A percentile compares a stretch with the other conserved stretches of the same genome.
These are phyloP conservation scores for Nothobranchius kuhntae DNA, from an alignment of 2,113 vertebrate genomes.

Conservation along the genomic window DNA sequence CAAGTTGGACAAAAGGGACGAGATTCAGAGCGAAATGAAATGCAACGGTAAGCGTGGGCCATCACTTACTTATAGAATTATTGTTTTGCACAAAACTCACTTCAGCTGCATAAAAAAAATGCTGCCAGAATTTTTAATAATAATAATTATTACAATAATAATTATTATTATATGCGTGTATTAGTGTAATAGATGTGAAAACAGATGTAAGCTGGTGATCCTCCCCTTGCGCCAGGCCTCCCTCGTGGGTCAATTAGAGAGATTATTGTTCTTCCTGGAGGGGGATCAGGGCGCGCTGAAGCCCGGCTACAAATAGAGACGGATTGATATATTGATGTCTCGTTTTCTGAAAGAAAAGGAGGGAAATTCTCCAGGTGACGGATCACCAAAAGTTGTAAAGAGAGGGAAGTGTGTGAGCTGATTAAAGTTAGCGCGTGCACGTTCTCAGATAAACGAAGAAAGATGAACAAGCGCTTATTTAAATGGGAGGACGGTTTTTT, in stretches of 20 bases:
- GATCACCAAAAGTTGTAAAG: constrained; percentile 57
- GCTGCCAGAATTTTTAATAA: no score
- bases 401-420: constrained; percentile 16
- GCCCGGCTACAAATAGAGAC: constrained; percentile 88
- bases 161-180: constrained; percentile 42
- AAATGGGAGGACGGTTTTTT: background rate
- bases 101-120: no score
- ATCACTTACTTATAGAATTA: no score
- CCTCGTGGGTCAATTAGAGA: constrained; percentile 99
- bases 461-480: no score
- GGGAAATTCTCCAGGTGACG: constrained; percentile 72
- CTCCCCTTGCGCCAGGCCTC: constrained; percentile 85
- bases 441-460: background rate
- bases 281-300: constrained; percentile 88
- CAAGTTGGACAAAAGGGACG: constrained; percentile 93
- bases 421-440: constrained; percentile 30
- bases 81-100: no score
- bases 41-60: constrained; percentile 89
- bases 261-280: constrained; percentile 99
- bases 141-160: constrained; percentile 2
- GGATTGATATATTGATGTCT: constrained; percentile 94
- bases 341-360: constrained; percentile 71
- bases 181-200: constrained; percentile 88
- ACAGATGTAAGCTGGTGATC: constrained; percentile 90
- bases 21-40: constrained; percentile 89